Percentiles rank a stretch among this genome's conserved stretches.
Conservation (phyloP, 2,113 vertebrate genomes). For the Heloderma charlesbogerti region DNA sequence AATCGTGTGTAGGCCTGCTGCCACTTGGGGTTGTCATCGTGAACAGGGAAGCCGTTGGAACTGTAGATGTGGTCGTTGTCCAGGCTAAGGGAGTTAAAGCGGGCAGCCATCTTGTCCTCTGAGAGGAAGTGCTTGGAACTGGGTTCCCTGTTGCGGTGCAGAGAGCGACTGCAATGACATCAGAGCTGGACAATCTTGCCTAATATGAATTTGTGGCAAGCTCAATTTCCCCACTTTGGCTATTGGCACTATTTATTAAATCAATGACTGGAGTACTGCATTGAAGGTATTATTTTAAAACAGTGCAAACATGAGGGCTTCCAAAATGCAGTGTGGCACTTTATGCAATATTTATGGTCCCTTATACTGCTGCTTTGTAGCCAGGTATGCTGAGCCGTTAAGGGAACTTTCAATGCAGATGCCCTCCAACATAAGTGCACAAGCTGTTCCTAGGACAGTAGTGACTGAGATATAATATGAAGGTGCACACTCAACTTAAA, state of each 20-base stretch:
- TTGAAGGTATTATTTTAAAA: background rate
- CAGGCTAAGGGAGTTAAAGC: conserved; percentile 48
- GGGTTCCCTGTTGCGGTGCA: conserved; percentile 20
- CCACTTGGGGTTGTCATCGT: background rate
- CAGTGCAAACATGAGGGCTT: background rate
- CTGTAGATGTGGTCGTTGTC: conserved; percentile 46
- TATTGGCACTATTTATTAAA: too few species aligned
- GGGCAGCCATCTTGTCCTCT: conserved; percentile 50
- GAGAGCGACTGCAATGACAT: background rate
- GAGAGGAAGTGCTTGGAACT: conserved; percentile 46
- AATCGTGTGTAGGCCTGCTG: background rate
- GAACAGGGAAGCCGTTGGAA: conserved; percentile 31
- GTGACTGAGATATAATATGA: background rate
- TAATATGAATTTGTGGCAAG: background rate
- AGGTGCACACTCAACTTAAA: background rate
- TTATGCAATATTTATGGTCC: background rate
- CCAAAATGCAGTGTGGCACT: background rate
- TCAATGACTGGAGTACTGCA: too few species aligned
- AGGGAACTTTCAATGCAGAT: background rate
- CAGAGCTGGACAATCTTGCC: too few species aligned
- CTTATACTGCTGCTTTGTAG: background rate
- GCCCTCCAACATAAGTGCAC: background rate
- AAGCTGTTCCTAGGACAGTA: background rate
- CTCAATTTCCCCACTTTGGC: too few species aligned
- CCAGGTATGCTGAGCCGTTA: background rate